Evolutionary conservation across 1,140 invertebrate genomes (phyloP), one percentile per base, ranked within the genome.

Genomic region (Ceratoteleas bidentatus): DNA sequence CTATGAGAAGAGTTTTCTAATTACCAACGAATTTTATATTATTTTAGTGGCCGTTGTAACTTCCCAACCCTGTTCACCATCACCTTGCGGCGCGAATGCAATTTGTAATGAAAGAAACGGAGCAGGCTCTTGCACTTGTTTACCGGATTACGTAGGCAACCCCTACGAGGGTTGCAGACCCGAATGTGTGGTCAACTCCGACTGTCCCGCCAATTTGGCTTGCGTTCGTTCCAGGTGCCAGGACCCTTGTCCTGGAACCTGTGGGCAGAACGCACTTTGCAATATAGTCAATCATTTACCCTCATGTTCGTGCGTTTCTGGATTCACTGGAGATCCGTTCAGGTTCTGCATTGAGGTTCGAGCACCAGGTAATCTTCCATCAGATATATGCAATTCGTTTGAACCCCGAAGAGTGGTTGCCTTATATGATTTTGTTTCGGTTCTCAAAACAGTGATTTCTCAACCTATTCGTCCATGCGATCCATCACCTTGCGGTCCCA

Each of bases 11-110:
- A 2, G 24, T 24, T 24, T 24, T 24, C 24, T 24, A 24, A 24
- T 24, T 24, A 24, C 4, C 24, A 24, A 24, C 38, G 8, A 2
- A 40, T 40, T 50, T 52, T 68, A 5, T 32, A 24, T 13, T 49
- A 54, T 53, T 16, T 16, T 34, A 24, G 52, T 32, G 7, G 65
- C 68, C 53, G 40, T 53, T 34, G 2, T 45, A 5, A 69, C 92
- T 79, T 24, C 24, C 1, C 24, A 24, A 24, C 95, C 94, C 5
- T 96, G 96, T 81, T 92, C 93, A 57, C 95, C 95, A 33, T 95
- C 94, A 11, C 95, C 95, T 8, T 96, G 96, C 85, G 96, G 95
- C 34, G 87, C 95, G n/a, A 96, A 96, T 86, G 95, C 95, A 0
- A 89, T 94, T 64, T 96, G 95, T 86, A 92, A 89, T 52, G 93